Evolutionary conservation across 1,140 invertebrate genomes (phyloP).

Genomic region (Lordiphosa mommai): DNA sequence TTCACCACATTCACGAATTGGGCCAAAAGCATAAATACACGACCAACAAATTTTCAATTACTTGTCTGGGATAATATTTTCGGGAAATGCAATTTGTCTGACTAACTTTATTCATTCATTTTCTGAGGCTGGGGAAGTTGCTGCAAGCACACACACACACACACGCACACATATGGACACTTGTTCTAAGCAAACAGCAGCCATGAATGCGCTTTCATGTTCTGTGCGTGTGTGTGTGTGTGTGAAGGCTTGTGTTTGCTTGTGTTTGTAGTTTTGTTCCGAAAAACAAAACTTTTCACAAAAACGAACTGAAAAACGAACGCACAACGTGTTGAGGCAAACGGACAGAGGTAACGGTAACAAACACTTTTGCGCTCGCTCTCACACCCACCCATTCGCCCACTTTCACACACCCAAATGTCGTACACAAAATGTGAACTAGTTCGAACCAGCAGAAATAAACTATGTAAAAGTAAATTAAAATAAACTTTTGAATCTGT

Average conservation of each 20-base stretch:
- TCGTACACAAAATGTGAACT: neutral
- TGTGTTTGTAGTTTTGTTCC: conserved; percentile 59
- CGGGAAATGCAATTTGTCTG: conserved; percentile 70
- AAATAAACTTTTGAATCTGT: no score
- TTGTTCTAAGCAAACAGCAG: conserved; percentile 29
- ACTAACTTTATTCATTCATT: conserved; percentile 76
- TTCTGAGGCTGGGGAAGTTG: conserved; percentile 51
- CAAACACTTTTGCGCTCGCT: neutral
- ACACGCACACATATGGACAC: conserved; percentile 8
- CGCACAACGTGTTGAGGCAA: conserved; percentile 9
- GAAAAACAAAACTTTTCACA: conserved; percentile 54
- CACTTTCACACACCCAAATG: neutral
- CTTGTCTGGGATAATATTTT: conserved; percentile 75
- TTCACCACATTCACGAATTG: no score
- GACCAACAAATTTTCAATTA: conserved; percentile 71
- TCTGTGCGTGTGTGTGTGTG: conserved; percentile 20
- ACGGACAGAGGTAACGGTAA: conserved; percentile 6
- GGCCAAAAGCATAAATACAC: conserved; percentile 46
- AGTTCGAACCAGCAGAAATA: neutral
- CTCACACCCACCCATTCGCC: neutral
- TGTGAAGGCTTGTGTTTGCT: conserved; percentile 44
- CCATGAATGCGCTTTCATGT: conserved; percentile 37
- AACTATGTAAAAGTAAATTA: no score
- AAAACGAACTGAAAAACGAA: conserved; percentile 34
- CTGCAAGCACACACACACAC: conserved; percentile 3